These are phyloP conservation scores for Catharus minimus DNA, from an alignment of 2,113 vertebrate genomes.

Conservation along the genomic window DNA sequence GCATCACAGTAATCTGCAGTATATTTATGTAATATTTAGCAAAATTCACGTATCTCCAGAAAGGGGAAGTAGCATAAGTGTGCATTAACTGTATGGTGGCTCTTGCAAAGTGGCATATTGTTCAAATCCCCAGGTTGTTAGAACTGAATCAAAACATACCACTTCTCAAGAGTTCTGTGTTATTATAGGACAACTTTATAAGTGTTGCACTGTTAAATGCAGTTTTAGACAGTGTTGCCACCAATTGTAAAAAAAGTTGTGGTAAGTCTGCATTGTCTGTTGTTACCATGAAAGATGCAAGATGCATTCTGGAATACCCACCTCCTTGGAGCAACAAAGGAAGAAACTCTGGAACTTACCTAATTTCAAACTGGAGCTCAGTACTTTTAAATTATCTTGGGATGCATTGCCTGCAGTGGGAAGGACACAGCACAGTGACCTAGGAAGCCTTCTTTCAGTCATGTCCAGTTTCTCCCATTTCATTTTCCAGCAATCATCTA, in stretches of 20 bases:
- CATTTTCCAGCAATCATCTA: slow-evolving; percentile 1
- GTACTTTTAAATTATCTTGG: not conserved
- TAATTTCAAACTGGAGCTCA: not conserved
- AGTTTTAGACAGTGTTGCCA: not conserved
- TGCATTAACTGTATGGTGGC: not conserved
- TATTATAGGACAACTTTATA: not conserved
- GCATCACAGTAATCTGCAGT: not conserved
- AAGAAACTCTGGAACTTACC: not conserved
- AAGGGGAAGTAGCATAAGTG: not conserved
- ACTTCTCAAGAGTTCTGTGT: not conserved
- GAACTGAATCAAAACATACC: not conserved
- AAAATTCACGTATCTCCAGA: not conserved
- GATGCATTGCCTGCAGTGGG: not conserved
- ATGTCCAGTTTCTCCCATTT: not conserved
- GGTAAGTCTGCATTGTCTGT: not conserved
- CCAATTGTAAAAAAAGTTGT: not conserved
- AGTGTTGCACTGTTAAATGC: not conserved
- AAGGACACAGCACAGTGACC: not conserved
- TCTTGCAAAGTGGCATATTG: rapidly evolving
- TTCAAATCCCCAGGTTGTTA: not conserved
- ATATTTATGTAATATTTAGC: not conserved
- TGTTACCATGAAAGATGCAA: not conserved
- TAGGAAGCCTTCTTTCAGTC: not conserved
- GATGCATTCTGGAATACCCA: not conserved
- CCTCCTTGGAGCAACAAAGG: not conserved